Percentiles rank a stretch among this genome's conserved stretches.
phyloP scores from a whole-genome alignment of 2,113 vertebrate species.

The Protobothrops flavoviridis region DNA sequence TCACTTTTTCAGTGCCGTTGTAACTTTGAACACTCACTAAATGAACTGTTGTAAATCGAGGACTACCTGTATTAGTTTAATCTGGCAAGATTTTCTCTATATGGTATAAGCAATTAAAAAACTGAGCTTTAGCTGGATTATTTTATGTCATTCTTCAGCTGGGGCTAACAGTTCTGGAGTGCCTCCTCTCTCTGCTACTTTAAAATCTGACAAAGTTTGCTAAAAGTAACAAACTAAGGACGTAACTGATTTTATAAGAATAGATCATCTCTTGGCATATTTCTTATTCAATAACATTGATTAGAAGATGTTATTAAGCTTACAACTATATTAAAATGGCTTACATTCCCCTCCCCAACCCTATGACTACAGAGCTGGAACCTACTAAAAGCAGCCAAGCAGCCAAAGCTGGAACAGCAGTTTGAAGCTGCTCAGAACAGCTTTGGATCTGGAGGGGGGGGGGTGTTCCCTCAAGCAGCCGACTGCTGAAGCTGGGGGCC shows the following conservation, averaged over 20 bases:
- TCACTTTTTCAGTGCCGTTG: neutral
- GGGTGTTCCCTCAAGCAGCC: neutral
- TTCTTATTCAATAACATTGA: neutral
- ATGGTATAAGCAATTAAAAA: neutral
- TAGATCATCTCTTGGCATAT: neutral
- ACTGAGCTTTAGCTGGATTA: neutral
- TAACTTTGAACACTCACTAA: neutral
- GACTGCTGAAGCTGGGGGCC: neutral
- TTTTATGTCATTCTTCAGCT: neutral
- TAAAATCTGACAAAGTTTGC: neutral
- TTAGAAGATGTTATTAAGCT: neutral
- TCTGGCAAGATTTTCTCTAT: neutral
- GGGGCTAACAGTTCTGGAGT: too few species aligned
- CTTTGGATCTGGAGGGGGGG: neutral
- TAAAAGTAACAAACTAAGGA: neutral
- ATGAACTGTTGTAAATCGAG: neutral
- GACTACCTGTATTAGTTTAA: neutral
- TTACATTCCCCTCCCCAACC: neutral
- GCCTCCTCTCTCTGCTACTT: neutral
- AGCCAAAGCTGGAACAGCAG: neutral
- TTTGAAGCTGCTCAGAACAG: neutral
- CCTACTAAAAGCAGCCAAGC: neutral
- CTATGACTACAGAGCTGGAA: neutral
- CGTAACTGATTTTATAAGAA: neutral
- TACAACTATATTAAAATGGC: neutral